Evolutionary conservation across 2,797 vertebrate species (phyloP), one percentile per base, ranked within the genome.

Genomic region (Selene dorsalis): DNA sequence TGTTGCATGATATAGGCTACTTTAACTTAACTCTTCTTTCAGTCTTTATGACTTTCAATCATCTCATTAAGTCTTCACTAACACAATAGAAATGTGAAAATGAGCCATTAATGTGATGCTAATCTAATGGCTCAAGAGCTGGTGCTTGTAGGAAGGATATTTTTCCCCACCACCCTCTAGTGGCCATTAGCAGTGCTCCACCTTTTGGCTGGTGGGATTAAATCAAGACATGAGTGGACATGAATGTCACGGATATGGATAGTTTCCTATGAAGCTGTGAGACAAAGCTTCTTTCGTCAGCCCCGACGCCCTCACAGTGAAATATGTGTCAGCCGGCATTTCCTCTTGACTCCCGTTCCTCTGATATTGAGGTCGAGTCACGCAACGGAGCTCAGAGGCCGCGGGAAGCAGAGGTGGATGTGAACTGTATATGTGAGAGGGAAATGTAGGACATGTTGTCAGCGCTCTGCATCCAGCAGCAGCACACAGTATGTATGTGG

Each of bases 371-470:
- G 13, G 20, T 30, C 11, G 17, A 38, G 61, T 58, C 61, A 16
- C 11, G 17, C 47, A 65, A 3, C 30, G 8, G 50, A 1, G 52
- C 77, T 38, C 17, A 7, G 69, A 1, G 4, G 4, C 62, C 17
- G 38, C 22, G 13, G 39, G 58, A 58, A 35, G 52, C 60, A 24
- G 61, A 52, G 14, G 43, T 11, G 22, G 3, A 52, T 1, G 8
- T 38, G 6, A 17, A 5, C n/a, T 65, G 16, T 45, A 16, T 6
- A 1, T 59, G n/a, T 18, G 39, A 50, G 56, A 52, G 53, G 35
- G 41, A 73, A 69, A 85, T 78, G 71, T 78, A 60, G 84, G 73
- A 0, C 79, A 45, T 20, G 7, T 2, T 28, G 53, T 74, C 77
- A 59, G 67, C 68, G 10, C 58, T 75, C 32, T 69, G 50, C 41